Evolutionary conservation across 2,113 vertebrate genomes (phyloP), one percentile per base, ranked within the genome.

Genomic region (Castor canadensis): DNA sequence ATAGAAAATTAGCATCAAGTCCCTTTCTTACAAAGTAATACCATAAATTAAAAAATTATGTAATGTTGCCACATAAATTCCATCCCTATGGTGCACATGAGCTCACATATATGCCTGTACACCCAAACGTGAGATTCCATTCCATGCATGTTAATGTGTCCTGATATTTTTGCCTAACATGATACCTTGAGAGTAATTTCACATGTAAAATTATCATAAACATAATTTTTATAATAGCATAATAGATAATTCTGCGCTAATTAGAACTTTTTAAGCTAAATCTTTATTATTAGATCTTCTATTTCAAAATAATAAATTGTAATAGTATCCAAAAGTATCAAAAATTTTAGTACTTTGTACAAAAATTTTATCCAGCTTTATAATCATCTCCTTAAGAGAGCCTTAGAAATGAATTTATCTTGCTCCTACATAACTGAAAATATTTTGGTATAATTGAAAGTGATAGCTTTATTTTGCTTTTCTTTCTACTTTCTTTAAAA

Each of bases 241-340:
- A 28, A 1, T 60, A 62, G 8, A 58, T 91, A 19, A 84, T 60
- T 73, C 43, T 84, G 3, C 72, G 38, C 38, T 75, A 20, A 35
- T 40, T 92, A 64, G 4, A 90, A 84, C 72, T 49, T 73, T 75
- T 80, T 83, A 56, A 97, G 32, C 22, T 83, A 79, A 83, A 45
- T 76, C 1, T 38, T 22, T 87, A 69, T 71, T 62, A 73, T 87
- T 45, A 52, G 16, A 79, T 52, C 6, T 66, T 54, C 5, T 52
- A 24, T 66, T n/a, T 56, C 58, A 32, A 26, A 79, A 67, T n/a
- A 30, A 3, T 60, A 73, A 17, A 58, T 5, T 49, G 2, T 67
- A 80, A 84, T 62, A 89, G 28, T 60, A 7, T 26, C 58, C 58
- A 60, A 60, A 60, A 60, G n/a, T 60, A 60, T 6, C 58, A 20